Evolutionary conservation across 2,113 vertebrate genomes (phyloP), one percentile per base, ranked within the genome.

Genomic region (Apteryx mantelli): DNA sequence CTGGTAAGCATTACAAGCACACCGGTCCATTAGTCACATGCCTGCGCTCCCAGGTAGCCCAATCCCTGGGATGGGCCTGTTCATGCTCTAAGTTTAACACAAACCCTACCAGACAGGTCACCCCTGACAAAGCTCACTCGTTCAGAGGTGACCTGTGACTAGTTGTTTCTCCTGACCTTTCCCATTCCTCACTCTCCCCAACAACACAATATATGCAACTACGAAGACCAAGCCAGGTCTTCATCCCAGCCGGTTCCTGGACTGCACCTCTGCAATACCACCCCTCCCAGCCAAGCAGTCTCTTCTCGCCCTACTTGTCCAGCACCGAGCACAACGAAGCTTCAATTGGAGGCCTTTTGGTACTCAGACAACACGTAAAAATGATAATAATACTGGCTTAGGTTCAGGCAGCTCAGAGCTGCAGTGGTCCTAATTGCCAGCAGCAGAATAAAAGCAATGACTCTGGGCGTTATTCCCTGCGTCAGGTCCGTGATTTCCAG

Each of bases 31-130:
- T 0, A 5, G 3, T 19, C 11, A 50, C 1, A 1, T 8, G 36
- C 11, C 46, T 56, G 52, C 70, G 4, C 9, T 82, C 38, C 30
- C 44, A 58, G 64, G 20, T 5, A 65, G 19, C 60, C 53, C 58
- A 3, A 78, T 78, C 20, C 32, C 55, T 81, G 38, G 11, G 20
- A 76, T 3, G 3, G 50, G 74, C 15, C 2, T 17, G 21, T 36
- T 89, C 44, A 13, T 4, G 19, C 40, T 81, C 24, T 28, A 69
- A 65, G 30, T 34, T 34, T 46, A 82, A 55, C 7, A 20, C 16
- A 46, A 1, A 0, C 5, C 24, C n/a, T 69, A n/a, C 11, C 34
- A 71, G 28, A 55, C 8, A 34, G 42, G 0, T 1, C 70, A 11
- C 50, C 61, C 25, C 34, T 56, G 42, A n/a, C 2, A 50, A 74